Evolutionary conservation across 1,140 invertebrate genomes (phyloP).

Genomic region (Aphelenchoides fujianensis): DNA sequence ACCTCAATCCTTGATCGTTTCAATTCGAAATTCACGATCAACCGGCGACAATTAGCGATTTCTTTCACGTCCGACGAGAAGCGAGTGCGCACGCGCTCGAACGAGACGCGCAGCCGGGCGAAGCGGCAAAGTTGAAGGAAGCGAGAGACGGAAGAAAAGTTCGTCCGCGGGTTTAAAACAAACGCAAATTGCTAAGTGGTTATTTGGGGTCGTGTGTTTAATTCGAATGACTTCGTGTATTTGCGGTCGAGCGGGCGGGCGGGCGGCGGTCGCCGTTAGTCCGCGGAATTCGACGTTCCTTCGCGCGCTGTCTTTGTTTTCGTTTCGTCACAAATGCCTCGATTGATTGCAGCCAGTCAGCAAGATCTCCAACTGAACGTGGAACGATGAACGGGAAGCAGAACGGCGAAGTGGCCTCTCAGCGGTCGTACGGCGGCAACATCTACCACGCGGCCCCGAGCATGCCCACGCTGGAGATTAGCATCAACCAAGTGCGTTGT

Average conservation of each 20-base stretch:
- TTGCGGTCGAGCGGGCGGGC: too few relatives aligned
- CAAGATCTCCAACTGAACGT: not conserved
- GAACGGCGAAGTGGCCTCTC: not conserved
- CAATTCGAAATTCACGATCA: not conserved
- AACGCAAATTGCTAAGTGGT: conserved; percentile 5
- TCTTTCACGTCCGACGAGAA: too few relatives aligned
- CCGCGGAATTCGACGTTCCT: not conserved
- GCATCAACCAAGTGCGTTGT: conserved; percentile 44
- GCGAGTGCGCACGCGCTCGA: too few relatives aligned
- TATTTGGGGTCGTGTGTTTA: not conserved
- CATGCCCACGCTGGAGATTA: conserved; percentile 45
- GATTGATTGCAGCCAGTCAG: too few relatives aligned
- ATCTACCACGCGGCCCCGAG: conserved; percentile 36
- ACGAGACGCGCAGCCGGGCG: not conserved
- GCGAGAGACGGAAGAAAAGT: too few relatives aligned
- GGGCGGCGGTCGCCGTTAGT: not conserved
- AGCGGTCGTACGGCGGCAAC: conserved; percentile 32
- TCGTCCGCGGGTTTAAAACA: not conserved
- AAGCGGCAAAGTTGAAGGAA: conserved; percentile 2
- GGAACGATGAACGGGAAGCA: not conserved
- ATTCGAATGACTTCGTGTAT: conserved; percentile 1
- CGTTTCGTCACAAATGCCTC: too few relatives aligned
- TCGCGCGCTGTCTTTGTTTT: too few relatives aligned
- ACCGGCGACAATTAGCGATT: not conserved
- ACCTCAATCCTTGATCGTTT: too few relatives aligned